Evolutionary conservation across 2,888 invertebrate genomes (phyloP), one percentile per base, ranked within the genome.

Genomic region (Drosophila hamatofila): DNA sequence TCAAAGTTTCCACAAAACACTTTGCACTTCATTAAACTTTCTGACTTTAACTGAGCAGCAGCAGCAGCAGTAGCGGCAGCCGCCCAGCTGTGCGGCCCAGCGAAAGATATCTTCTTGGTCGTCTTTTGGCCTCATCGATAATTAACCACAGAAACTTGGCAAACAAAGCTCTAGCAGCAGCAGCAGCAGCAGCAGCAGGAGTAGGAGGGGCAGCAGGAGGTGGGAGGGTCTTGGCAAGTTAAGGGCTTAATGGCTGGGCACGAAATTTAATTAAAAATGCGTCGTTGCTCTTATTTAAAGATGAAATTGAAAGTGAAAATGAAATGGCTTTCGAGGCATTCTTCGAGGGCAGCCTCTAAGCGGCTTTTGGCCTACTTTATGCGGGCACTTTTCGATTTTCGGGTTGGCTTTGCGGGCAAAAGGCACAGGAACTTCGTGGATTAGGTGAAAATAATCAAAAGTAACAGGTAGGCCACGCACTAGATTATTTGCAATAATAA

Each of bases 1-100:
- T 65, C 60, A 61, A 81, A 83, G 72, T 74, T 70, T 57, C 57
- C 68, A 63, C 60, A 58, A 85, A 85, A 85, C 83, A 65, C 76
- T 86, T 86, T 90, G 89, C 88, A 89, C 83, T 86, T 85, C 90
- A 86, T 89, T 86, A 80, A 89, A 88, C 86, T 89, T 88, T 57
- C 67, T 61, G 85, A 66, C 79, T 78, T 80, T 57, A 76, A 82
- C 66, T 42, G 57, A 73, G 72, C 61, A 57, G 33, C 63, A 21
- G n/a, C 42, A 23, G 11, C 5, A 39, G 39, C n/a, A n/a, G 39
- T 4, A 25, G 21, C n/a, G 18, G 18, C 33, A 41, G 51, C 41
- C 48, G 51, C 33, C 30, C 54, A 49, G 46, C 49, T 54, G 59
- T 70, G 54, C 60, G 39, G 39, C 39, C 68, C 63, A 51, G 61